phyloP scores from a whole-genome alignment of 2,888 invertebrate genomes.

The Physocephala rufipes region DNA sequence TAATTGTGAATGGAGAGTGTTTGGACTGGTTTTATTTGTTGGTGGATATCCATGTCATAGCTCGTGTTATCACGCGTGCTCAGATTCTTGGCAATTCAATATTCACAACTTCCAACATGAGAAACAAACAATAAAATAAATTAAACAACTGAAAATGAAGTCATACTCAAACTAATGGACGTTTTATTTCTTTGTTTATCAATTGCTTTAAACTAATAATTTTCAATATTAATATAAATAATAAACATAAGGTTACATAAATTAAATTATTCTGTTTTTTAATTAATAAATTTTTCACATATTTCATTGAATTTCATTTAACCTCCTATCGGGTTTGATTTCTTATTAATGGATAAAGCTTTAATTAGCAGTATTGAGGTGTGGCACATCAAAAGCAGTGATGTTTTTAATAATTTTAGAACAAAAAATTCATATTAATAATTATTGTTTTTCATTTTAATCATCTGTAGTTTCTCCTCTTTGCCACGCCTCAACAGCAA shows the following conservation, averaged over 20 bases:
- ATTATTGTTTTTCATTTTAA: background rate
- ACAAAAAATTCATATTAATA: background rate
- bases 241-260: background rate
- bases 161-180: conserved; percentile 34
- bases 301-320: background rate
- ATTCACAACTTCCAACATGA: background rate
- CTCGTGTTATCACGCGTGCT: background rate
- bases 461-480: conserved; percentile 1
- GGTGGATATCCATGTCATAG: too few relatives aligned
- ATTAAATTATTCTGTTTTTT: background rate
- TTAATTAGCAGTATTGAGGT: conserved; percentile 8
- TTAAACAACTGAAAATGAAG: conserved; percentile 20
- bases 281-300: conserved; percentile 6
- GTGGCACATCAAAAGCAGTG: conserved; percentile 1
- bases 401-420: background rate
- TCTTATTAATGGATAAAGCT: conserved; percentile 8
- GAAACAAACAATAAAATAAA: background rate
- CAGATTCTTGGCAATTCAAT: too few relatives aligned
- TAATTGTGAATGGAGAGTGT: background rate
- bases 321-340: background rate
- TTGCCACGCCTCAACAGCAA: conserved; percentile 6
- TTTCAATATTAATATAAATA: conserved; percentile 24
- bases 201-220: conserved; percentile 41
- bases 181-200: conserved; percentile 27
- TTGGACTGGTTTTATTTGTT: too few relatives aligned